A percentile compares a stretch with the other conserved stretches of the same genome.
Conservation (phyloP, 1,140 invertebrate genomes). For the Halictus rubicundus region DNA sequence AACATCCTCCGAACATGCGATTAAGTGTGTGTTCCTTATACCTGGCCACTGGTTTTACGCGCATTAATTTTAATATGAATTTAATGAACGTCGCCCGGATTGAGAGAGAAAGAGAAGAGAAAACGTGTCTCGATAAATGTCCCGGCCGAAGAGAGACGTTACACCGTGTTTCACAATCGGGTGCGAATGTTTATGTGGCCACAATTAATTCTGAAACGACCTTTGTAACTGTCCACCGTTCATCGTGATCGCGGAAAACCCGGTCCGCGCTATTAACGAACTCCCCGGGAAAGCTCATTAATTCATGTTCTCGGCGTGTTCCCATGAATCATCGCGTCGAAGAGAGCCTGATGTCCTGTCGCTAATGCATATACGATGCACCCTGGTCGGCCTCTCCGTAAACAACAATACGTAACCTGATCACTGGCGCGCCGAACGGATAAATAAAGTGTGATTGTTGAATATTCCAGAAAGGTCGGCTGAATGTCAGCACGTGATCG, state of each 20-base stretch:
- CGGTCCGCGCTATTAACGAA: not conserved
- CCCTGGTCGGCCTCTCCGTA: too few relatives aligned
- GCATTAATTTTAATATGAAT: not conserved
- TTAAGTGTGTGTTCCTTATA: not conserved
- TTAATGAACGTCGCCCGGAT: not conserved
- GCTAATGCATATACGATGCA: not conserved
- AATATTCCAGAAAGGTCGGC: too few relatives aligned
- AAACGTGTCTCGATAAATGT: not conserved
- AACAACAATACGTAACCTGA: too few relatives aligned
- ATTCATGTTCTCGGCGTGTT: constrained; percentile 30
- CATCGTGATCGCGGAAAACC: constrained; percentile 33
- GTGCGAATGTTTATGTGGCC: not conserved
- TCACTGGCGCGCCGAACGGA: too few relatives aligned
- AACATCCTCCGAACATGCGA: not conserved
- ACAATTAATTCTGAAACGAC: constrained; percentile 30
- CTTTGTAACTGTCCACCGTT: constrained; percentile 11
- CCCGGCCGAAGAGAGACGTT: not conserved
- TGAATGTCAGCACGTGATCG: too few relatives aligned
- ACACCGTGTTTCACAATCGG: not conserved
- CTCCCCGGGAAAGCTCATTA: constrained; percentile 38
- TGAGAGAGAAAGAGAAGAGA: too few relatives aligned
- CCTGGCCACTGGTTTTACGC: not conserved
- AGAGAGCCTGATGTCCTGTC: not conserved
- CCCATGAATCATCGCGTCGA: constrained; percentile 36
- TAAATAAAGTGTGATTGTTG: too few relatives aligned